Base-by-base conservation (phyloP, 92 coral and sea anemone species). In the Palythoa heliodiscus region DNA sequence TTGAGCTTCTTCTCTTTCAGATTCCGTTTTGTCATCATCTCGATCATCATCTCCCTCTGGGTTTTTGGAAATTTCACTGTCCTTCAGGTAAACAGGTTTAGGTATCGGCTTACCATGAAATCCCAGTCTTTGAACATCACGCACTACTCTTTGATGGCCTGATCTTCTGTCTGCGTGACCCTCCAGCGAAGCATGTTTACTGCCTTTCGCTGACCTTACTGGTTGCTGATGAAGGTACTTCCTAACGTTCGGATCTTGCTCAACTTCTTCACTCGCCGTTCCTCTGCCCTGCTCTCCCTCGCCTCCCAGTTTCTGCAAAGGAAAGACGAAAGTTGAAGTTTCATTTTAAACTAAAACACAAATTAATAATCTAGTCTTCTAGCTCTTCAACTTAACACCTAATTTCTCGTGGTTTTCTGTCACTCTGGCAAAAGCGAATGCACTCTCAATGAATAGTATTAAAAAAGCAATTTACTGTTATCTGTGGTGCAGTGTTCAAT, bases 11-110 rank as follows among this genome's bases (percentile, higher is more conserved):
- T 79, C 73, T 63, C 10, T 15, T 11, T 79, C 84, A 40, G 47
- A 8, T 53, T 66, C 84, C 12, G 61, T 80, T 20, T 80, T 80
- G 60, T 40, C 84, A 63, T 40, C 84, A 9, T 80, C 84, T 5
- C 84, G 84, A 66, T 66, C 60, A 66, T 48, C 74, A 47, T 64
- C 48, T 11, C 23, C 38, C 19, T 80, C 74, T 11, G 3, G 61
- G 5, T n/a, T 61, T 9, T 52, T 48, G 8, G 74, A 70, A 16
- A n/a, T 15, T 13, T 39, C 74, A 11, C 24, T 66, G 47, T 80
- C 84, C 84, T 80, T 68, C 39, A 47, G 23, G 84, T 66, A 50
- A 47, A 48, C 58, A 11, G 84, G 84, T 47, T 66, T 80, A 9
- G 73, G 61, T 7, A 80, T 63, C 1, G 84, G 84, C 29, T 80